A percentile compares a stretch with the other conserved stretches of the same genome.
Conservation (phyloP, 2,113 vertebrate species). For the Cynopterus brachyotis region DNA sequence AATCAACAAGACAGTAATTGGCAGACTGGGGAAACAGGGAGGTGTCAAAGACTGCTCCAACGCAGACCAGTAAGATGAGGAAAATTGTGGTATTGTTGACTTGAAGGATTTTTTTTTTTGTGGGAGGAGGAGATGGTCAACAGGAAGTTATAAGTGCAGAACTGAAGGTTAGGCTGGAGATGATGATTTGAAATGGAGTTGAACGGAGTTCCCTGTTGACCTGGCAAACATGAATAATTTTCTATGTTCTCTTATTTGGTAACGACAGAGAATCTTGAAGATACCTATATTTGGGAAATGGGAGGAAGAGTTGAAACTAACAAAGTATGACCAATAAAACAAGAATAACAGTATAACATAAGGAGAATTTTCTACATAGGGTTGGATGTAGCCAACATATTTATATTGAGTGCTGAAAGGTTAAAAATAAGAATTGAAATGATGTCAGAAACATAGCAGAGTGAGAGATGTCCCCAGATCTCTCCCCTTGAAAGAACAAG, state of each 20-base stretch:
- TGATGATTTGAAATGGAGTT: not conserved
- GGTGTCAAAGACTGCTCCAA: not conserved
- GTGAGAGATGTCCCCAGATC: too few relatives aligned
- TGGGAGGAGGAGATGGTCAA: not conserved
- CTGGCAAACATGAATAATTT: not conserved
- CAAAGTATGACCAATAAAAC: not conserved
- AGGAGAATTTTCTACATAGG: not conserved
- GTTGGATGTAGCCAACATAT: not conserved
- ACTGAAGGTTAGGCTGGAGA: not conserved
- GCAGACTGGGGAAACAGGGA: not conserved
- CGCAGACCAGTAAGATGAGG: not conserved
- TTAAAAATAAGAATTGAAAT: not conserved
- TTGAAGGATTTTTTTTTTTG: not conserved
- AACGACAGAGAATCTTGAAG: not conserved
- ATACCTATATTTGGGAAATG: not conserved
- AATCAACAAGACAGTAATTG: not conserved
- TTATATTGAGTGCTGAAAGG: not conserved
- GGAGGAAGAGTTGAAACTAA: not conserved
- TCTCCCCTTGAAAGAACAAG: too few relatives aligned
- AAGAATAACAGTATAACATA: not conserved
- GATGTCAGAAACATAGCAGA: too few relatives aligned
- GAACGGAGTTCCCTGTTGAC: not conserved
- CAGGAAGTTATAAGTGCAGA: not conserved
- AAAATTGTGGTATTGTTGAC: not conserved
- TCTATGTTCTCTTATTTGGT: not conserved